These are phyloP conservation scores for Chrysolina haemoptera DNA, from an alignment of 2,888 invertebrate species.

Conservation along the genomic window DNA sequence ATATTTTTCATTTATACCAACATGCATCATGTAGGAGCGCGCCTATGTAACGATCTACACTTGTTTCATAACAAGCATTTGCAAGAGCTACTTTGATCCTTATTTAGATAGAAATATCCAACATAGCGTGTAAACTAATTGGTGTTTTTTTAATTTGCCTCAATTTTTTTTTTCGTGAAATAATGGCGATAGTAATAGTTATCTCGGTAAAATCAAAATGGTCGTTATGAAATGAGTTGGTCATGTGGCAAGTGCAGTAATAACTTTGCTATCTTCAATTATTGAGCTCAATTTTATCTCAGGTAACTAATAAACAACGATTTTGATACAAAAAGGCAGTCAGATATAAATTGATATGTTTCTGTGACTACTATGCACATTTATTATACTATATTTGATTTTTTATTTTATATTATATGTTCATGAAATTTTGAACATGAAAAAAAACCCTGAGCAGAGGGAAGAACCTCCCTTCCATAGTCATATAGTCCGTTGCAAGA, in stretches of 20 bases:
- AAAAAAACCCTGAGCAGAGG: no score
- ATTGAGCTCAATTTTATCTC: not conserved
- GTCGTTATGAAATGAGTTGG: conserved; percentile 14
- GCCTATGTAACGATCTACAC: not conserved
- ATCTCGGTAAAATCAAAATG: conserved; percentile 17
- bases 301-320: not conserved
- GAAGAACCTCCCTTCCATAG: no score
- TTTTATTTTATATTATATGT: no score
- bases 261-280: not conserved
- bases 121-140: conserved; percentile 23
- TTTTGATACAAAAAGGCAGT: no score
- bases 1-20: not conserved
- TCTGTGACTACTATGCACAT: no score
- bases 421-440: no score
- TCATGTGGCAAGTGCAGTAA: not conserved
- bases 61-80: conserved; percentile 26
- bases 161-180: not conserved
- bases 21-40: not conserved
- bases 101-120: conserved; percentile 21
- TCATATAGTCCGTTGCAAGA: no score
- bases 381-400: no score
- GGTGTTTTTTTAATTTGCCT: conserved; percentile 16
- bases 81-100: conserved; percentile 23
- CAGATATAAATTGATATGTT: no score
- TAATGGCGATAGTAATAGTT: conserved; percentile 13